phyloP scores from a whole-genome alignment of 2,113 vertebrate genomes.

The Lethenteron camtschaticum region DNA sequence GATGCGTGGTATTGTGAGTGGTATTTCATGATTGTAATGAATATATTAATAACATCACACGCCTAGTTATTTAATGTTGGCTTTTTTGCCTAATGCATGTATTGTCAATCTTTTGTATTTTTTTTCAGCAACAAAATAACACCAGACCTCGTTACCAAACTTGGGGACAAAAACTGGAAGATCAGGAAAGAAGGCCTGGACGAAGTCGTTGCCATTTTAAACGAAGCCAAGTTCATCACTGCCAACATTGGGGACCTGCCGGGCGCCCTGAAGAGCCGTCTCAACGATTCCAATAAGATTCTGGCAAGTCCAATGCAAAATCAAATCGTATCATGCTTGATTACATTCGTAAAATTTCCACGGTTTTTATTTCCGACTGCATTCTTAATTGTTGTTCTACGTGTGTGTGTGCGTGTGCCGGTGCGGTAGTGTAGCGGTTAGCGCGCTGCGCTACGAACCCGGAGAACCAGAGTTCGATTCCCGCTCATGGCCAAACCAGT shows the following conservation, averaged over 20 bases:
- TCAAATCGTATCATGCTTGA: too few species aligned
- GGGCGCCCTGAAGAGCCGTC: constrained; percentile 55
- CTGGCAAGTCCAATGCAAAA: constrained; percentile 28
- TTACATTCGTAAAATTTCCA: too few species aligned
- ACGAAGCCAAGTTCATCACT: constrained; percentile 81
- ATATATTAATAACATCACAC: background rate
- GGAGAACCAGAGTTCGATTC: too few species aligned
- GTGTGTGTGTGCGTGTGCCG: too few species aligned
- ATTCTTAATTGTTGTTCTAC: too few species aligned
- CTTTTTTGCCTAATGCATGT: background rate
- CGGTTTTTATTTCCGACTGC: too few species aligned
- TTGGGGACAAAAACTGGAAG: constrained; percentile 94
- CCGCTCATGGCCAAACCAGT: too few species aligned
- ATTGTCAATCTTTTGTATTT: constrained; percentile 6
- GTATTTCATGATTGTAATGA: too few species aligned
- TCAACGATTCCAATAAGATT: constrained; percentile 88
- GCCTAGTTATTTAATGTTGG: background rate
- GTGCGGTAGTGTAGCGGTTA: too few species aligned
- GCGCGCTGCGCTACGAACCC: too few species aligned
- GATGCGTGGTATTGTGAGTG: too few species aligned
- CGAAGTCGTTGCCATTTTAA: constrained; percentile 57
- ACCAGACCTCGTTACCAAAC: constrained; percentile 60
- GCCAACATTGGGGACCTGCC: constrained; percentile 73
- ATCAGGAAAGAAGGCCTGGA: constrained; percentile 87
- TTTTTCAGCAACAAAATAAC: constrained; percentile 65